These are phyloP conservation scores for Sorex maritimensis DNA, from an alignment of 2,797 vertebrate species.

Conservation along the genomic window DNA sequence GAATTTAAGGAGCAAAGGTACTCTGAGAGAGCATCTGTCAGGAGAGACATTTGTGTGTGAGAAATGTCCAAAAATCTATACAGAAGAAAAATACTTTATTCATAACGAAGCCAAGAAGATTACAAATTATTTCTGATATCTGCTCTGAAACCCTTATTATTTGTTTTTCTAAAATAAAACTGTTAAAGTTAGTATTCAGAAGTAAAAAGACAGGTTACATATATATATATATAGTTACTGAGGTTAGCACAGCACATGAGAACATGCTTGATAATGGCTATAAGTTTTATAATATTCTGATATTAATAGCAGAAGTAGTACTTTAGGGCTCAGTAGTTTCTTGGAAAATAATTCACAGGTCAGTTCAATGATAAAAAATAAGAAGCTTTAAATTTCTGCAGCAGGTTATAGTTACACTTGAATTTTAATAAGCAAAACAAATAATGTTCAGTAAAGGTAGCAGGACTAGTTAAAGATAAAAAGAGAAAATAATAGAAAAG, in stretches of 20 bases:
- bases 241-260: not conserved
- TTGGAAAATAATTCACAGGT: not conserved
- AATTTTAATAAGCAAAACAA: constrained; percentile 60
- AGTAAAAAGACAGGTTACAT: constrained; percentile 41
- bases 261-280: constrained; percentile 26
- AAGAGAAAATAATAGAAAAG: constrained; percentile 35
- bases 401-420: not conserved
- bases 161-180: constrained; percentile 54
- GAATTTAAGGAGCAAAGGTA: not conserved
- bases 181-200: constrained; percentile 2
- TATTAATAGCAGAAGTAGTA: not conserved
- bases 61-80: not conserved
- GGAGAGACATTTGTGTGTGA: not conserved
- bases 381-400: constrained; percentile 15
- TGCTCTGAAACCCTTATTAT: not conserved
- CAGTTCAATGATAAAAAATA: not conserved
- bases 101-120: constrained; percentile 11
- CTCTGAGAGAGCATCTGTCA: constrained; percentile 10
- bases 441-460: not conserved
- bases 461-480: not conserved
- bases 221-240: not conserved
- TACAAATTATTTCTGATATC: not conserved
- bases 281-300: not conserved
- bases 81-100: constrained; percentile 47
- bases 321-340: constrained; percentile 17